Conservation (phyloP, 2,113 vertebrate species). For the Agelaius phoeniceus region DNA sequence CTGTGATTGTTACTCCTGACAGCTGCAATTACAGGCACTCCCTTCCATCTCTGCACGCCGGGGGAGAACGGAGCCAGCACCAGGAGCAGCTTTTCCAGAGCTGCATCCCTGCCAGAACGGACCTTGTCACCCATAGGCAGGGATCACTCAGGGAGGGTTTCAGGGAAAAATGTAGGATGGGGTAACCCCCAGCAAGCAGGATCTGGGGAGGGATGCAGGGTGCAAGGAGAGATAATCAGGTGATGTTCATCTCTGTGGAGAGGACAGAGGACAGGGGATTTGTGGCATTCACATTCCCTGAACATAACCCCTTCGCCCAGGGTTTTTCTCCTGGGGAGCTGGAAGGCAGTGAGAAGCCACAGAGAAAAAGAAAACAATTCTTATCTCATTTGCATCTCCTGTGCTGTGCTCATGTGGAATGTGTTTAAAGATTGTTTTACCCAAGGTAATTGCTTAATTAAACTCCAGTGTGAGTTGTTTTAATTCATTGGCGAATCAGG, state of each 20-base stretch:
- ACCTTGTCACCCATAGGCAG: neutral
- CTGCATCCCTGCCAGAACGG: neutral
- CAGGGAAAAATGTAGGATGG: neutral
- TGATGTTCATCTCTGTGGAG: accelerated
- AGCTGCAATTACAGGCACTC: constrained; percentile 35
- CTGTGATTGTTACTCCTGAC: constrained; percentile 34
- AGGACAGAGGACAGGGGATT: neutral
- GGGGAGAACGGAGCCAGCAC: neutral
- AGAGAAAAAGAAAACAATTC: too few relatives aligned
- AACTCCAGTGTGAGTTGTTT: too few relatives aligned
- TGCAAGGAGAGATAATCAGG: neutral
- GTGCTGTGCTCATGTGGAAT: too few relatives aligned
- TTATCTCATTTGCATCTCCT: too few relatives aligned
- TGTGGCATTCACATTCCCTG: too few relatives aligned
- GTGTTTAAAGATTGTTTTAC: too few relatives aligned
- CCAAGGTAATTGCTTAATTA: too few relatives aligned
- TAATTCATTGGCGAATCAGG: too few relatives aligned
- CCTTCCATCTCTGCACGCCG: neutral
- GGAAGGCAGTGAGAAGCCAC: too few relatives aligned
- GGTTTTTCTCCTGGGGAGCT: too few relatives aligned
- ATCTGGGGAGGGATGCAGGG: neutral
- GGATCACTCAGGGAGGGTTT: neutral
- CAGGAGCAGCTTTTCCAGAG: neutral
- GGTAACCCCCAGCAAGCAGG: neutral
- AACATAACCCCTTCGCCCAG: too few relatives aligned